phyloP scores from a whole-genome alignment of 2,797 vertebrate genomes.

The Poecilia wingei region DNA sequence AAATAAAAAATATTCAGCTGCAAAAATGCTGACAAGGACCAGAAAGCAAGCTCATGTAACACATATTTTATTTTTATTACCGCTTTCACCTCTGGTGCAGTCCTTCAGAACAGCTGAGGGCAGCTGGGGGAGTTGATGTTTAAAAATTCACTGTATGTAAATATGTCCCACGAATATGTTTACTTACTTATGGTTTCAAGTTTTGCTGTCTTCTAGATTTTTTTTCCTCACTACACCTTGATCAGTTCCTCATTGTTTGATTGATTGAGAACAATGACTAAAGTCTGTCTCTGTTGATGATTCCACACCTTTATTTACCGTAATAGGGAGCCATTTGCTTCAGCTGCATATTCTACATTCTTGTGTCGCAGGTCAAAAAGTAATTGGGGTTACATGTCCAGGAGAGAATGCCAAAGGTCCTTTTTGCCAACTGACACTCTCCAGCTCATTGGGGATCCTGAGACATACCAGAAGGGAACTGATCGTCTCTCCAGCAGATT shows the following conservation, averaged over 20 bases:
- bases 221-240: background rate
- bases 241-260: background rate
- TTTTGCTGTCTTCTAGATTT: background rate
- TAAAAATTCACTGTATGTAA: background rate
- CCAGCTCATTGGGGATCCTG: background rate
- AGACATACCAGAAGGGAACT: background rate
- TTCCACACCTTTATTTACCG: background rate
- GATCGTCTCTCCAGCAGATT: background rate
- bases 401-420: background rate
- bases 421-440: background rate
- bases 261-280: background rate
- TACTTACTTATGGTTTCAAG: background rate
- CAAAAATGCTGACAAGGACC: background rate
- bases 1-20: background rate
- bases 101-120: background rate
- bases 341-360: background rate
- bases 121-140: background rate
- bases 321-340: background rate
- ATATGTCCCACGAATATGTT: background rate
- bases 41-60: background rate
- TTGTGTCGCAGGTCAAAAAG: background rate
- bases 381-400: background rate
- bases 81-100: background rate
- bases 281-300: background rate
- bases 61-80: slow-evolving; percentile 1